These are phyloP conservation scores for Calyptomena viridis DNA, from an alignment of 2,113 vertebrate species.

Conservation along the genomic window DNA sequence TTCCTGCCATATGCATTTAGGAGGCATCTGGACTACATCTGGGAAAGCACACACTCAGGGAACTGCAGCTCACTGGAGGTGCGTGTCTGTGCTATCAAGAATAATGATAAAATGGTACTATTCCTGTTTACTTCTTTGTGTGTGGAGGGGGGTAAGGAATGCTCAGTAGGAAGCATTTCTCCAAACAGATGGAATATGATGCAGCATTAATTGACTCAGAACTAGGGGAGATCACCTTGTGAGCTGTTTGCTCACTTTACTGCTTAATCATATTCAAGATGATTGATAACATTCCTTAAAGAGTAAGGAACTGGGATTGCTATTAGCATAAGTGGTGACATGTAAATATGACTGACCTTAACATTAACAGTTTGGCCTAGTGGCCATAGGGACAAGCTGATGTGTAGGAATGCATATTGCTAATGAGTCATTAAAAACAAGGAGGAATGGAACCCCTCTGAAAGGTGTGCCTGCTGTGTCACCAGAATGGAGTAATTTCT, in stretches of 20 bases:
- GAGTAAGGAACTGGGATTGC: not conserved
- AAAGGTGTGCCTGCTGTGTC: slow-evolving; percentile 9
- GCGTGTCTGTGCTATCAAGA: slow-evolving; percentile 33
- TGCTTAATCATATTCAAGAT: slow-evolving; percentile 54
- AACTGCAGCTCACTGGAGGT: slow-evolving; percentile 36
- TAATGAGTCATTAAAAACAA: slow-evolving; percentile 20
- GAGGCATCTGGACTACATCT: slow-evolving; percentile 72
- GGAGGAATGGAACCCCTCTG: not conserved
- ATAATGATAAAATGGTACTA: slow-evolving; percentile 33
- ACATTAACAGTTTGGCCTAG: slow-evolving; percentile 32
- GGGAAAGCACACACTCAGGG: slow-evolving; percentile 44
- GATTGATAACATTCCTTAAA: slow-evolving; percentile 50
- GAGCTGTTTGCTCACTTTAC: not conserved
- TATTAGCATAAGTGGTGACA: slow-evolving; percentile 63
- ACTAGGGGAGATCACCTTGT: slow-evolving; percentile 40
- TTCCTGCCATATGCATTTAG: slow-evolving; percentile 67
- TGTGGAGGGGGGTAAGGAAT: not conserved
- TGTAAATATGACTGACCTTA: slow-evolving; percentile 40
- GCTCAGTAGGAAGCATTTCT: not conserved
- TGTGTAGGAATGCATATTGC: not conserved
- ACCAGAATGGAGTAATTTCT: not conserved
- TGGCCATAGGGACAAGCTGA: not conserved
- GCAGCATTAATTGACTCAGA: slow-evolving; percentile 29
- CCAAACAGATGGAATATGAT: slow-evolving; percentile 19
- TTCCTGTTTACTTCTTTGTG: slow-evolving; percentile 20